Conservation (phyloP, 2,888 invertebrate species). For the Volucella bombylans region DNA sequence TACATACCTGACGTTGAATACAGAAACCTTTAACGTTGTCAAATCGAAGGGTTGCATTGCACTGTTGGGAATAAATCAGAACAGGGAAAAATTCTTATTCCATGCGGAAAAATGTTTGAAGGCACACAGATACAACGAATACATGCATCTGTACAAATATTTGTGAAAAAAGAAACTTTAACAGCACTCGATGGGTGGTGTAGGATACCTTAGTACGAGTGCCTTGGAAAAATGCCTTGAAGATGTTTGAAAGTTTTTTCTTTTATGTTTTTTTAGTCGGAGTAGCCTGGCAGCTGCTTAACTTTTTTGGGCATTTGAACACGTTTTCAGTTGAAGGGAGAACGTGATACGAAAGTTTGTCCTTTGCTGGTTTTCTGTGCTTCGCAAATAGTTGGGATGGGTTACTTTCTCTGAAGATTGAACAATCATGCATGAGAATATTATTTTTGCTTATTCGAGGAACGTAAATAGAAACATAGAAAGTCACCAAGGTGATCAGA, state of each 20-base stretch:
- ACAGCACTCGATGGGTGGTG: background rate
- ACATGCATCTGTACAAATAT: background rate
- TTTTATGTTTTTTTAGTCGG: slow-evolving; percentile 2
- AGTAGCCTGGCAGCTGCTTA: slow-evolving; percentile 45
- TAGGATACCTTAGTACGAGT: background rate
- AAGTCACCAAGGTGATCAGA: slow-evolving; percentile 1
- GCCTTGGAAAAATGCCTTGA: slow-evolving; percentile 47
- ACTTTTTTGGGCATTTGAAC: slow-evolving; percentile 59
- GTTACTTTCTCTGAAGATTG: slow-evolving; percentile 1
- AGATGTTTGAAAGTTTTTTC: slow-evolving; percentile 40
- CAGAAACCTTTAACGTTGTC: slow-evolving; percentile 49
- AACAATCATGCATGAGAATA: slow-evolving; percentile 11
- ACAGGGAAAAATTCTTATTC: slow-evolving; percentile 38
- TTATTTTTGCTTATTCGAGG: slow-evolving; percentile 9
- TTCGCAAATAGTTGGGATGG: background rate
- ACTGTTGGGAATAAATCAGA: slow-evolving; percentile 47
- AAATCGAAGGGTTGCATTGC: slow-evolving; percentile 44
- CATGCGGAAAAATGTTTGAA: slow-evolving; percentile 44
- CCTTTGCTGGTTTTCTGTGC: background rate
- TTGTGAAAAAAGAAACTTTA: slow-evolving; percentile 26
- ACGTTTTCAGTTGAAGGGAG: slow-evolving; percentile 52
- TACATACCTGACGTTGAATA: slow-evolving; percentile 55
- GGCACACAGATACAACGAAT: slow-evolving; percentile 23
- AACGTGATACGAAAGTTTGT: slow-evolving; percentile 42
- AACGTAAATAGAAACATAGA: background rate